These are phyloP conservation scores for Oxyruncus cristatus DNA, from an alignment of 2,113 vertebrate genomes.

Conservation along the genomic window DNA sequence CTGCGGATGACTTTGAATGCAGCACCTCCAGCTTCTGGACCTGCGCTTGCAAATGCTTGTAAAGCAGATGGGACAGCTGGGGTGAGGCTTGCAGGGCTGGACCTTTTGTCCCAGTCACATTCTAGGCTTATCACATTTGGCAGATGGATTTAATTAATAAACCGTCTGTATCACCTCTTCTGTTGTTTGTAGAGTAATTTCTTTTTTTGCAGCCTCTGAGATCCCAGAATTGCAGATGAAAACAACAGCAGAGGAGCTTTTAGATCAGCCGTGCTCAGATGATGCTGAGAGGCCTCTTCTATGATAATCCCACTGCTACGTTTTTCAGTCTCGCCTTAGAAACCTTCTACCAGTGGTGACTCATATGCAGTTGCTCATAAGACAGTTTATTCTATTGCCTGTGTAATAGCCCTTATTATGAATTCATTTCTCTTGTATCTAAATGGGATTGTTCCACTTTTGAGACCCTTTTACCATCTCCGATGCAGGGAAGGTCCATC, in stretches of 20 bases:
- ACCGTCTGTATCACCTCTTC: background rate
- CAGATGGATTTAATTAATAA: conserved; percentile 41
- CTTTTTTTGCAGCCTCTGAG: background rate
- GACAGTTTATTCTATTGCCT: background rate
- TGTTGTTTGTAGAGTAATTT: background rate
- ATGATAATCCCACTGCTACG: accelerated
- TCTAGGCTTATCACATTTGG: background rate
- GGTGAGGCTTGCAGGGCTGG: background rate
- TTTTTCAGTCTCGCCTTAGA: background rate
- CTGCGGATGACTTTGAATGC: accelerated
- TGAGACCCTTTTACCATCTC: background rate
- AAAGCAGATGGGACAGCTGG: background rate
- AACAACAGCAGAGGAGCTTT: background rate
- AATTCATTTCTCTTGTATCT: background rate
- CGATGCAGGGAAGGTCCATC: background rate
- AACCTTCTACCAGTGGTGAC: background rate
- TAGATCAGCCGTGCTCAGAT: background rate
- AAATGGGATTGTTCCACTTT: background rate
- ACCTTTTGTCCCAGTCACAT: background rate
- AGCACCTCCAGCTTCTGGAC: background rate
- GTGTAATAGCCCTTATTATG: background rate
- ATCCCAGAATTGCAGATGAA: background rate
- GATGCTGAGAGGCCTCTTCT: background rate
- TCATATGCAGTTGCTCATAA: background rate
- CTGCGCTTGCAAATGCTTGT: background rate